Percentiles rank a stretch among this genome's conserved stretches.
These are phyloP conservation scores for Cryptus armator DNA, from an alignment of 2,888 invertebrate genomes.

Conservation along the genomic window DNA sequence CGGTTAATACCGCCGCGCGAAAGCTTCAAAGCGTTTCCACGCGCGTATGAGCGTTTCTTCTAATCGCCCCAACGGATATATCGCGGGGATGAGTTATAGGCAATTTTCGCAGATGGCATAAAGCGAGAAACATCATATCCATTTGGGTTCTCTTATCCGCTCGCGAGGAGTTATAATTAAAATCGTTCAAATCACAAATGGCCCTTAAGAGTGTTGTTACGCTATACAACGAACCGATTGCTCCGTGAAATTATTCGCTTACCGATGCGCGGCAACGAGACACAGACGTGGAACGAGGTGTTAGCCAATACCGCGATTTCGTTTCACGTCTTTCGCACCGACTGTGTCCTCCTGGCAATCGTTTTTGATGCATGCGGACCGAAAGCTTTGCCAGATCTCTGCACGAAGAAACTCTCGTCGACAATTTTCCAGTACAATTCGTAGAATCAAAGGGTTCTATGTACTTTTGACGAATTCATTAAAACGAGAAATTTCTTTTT, in stretches of 20 bases:
- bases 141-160: slow-evolving; percentile 25
- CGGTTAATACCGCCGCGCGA: slow-evolving; percentile 19
- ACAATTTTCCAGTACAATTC: background rate
- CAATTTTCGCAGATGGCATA: slow-evolving; percentile 42
- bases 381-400: slow-evolving; percentile 16
- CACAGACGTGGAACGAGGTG: background rate
- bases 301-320: slow-evolving; percentile 25
- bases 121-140: slow-evolving; percentile 38
- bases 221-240: slow-evolving; percentile 1
- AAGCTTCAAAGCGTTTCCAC: slow-evolving; percentile 57
- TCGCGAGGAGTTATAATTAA: slow-evolving; percentile 54
- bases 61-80: slow-evolving; percentile 20
- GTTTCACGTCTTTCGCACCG: slow-evolving; percentile 5
- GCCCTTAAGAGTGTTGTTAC: background rate
- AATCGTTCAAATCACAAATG: slow-evolving; percentile 31
- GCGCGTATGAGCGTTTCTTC: background rate
- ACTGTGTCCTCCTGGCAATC: slow-evolving; percentile 27
- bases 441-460: slow-evolving; percentile 13
- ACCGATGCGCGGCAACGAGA: background rate
- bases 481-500: background rate
- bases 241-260: background rate
- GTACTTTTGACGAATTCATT: background rate
- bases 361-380: background rate
- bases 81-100: slow-evolving; percentile 49
- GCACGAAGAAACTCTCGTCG: background rate